Evolutionary conservation across 2,797 vertebrate genomes (phyloP), one percentile per base, ranked within the genome.

Genomic region (Lithobates pipiens): DNA sequence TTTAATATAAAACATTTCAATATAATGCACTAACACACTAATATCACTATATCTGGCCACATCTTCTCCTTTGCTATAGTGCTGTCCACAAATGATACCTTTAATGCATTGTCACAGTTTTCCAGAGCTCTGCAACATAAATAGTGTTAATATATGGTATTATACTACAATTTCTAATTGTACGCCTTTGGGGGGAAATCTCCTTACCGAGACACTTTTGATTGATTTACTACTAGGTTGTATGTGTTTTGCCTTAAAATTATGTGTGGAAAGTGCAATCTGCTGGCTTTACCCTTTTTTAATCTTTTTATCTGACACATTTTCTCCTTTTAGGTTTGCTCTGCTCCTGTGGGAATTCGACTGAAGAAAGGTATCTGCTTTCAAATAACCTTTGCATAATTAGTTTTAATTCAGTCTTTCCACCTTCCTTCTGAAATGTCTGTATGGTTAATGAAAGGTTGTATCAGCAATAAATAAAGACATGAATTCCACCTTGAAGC

Each of bases 251-350:
- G 21, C 29, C 42, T 16, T 50, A 21, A 44, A 10, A 68, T 18
- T 46, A 27, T 67, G n/a, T 42, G 36, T n/a, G 39, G 36, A 67
- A 67, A 25, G 16, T 46, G 65, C 42, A 70, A 80, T 80, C 39
- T 80, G 77, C 77, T 80, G 39, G 50, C 54, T 77, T 50, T 88
- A 25, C 29, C 65, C 54, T 80, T 84, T 75, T 84, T 84, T 76
- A 72, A 80, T 79, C 77, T 76, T 84, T 80, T 80, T 75, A 86
- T 75, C 80, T 88, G 80, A 71, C 71, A 86, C 44, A 50, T 76
- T 76, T 69, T 68, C 39, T 70, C 67, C 74, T 77, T 71, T 36
- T 21, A 84, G 25, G 25, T 77, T 77, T 71, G 32, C 21, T 84
- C 77, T 84, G 44, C 15, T 77, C 75, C 75, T 39, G 7, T 23